A percentile compares a stretch with the other conserved stretches of the same genome.
These are phyloP conservation scores for Nyleta sp. DNA, from an alignment of 2,888 invertebrate species.

Conservation along the genomic window DNA sequence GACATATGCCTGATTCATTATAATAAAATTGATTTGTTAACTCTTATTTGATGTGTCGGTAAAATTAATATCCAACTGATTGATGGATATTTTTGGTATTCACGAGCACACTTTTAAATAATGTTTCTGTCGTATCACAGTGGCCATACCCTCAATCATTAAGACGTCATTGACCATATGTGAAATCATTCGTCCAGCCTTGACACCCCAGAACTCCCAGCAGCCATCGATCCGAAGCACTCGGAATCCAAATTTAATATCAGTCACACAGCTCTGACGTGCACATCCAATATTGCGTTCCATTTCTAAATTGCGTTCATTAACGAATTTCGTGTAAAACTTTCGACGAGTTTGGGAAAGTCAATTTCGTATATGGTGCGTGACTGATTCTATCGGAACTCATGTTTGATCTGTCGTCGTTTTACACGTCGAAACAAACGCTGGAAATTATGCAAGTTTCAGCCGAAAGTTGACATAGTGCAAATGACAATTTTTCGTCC, in stretches of 20 bases:
- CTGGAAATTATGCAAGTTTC: too few species aligned
- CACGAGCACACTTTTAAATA: conserved; percentile 1
- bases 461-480: too few species aligned
- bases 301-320: neutral
- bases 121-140: neutral
- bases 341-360: neutral
- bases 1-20: too few species aligned
- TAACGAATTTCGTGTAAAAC: conserved; percentile 14
- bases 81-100: neutral
- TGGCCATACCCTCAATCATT: conserved; percentile 4
- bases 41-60: too few species aligned
- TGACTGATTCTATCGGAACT: too few species aligned
- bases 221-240: conserved; percentile 23
- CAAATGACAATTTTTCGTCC: too few species aligned
- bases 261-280: conserved; percentile 2
- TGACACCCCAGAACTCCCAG: conserved; percentile 28
- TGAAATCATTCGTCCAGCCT: conserved; percentile 34
- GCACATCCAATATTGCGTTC: conserved; percentile 5
- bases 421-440: too few species aligned
- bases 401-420: too few species aligned
- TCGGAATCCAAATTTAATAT: conserved; percentile 21
- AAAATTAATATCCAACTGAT: too few species aligned
- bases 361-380: too few species aligned
- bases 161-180: conserved; percentile 1
- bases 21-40: too few species aligned